phyloP scores from a whole-genome alignment of 2,888 invertebrate species.

The Eutolmus rufibarbis region DNA sequence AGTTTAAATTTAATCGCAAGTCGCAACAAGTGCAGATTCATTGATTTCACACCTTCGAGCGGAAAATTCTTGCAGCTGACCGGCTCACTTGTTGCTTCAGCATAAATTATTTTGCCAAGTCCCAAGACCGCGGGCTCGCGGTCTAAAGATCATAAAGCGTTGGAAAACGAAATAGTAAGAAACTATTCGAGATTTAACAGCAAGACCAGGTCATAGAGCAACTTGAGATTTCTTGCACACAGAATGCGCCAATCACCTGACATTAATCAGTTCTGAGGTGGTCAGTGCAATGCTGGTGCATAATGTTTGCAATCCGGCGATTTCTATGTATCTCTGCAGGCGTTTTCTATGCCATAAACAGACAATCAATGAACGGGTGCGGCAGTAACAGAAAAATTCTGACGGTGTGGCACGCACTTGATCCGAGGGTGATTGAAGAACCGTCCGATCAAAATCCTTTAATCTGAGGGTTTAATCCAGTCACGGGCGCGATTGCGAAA shows the following conservation, averaged over 20 bases:
- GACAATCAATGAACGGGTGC: background rate
- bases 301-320: background rate
- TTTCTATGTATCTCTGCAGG: background rate
- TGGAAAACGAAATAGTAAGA: background rate
- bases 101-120: background rate
- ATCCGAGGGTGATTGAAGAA: too few species aligned
- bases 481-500: background rate
- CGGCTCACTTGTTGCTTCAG: background rate
- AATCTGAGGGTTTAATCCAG: background rate
- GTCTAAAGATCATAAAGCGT: background rate
- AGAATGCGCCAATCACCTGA: conserved; percentile 32
- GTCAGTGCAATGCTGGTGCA: conserved; percentile 11
- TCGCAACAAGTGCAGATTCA: background rate
- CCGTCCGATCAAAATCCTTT: background rate
- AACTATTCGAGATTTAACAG: background rate
- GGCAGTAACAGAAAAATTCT: background rate
- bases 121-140: background rate
- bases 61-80: background rate
- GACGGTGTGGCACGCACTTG: background rate
- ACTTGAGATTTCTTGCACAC: conserved; percentile 14
- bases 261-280: conserved; percentile 33
- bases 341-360: background rate
- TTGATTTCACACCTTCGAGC: conserved; percentile 4
- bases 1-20: background rate
- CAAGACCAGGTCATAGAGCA: conserved; percentile 41